Percentiles rank a stretch among this genome's conserved stretches.
These are phyloP conservation scores for Callithrix jacchus DNA, from an alignment of 2,113 vertebrate species.

Conservation along the genomic window DNA sequence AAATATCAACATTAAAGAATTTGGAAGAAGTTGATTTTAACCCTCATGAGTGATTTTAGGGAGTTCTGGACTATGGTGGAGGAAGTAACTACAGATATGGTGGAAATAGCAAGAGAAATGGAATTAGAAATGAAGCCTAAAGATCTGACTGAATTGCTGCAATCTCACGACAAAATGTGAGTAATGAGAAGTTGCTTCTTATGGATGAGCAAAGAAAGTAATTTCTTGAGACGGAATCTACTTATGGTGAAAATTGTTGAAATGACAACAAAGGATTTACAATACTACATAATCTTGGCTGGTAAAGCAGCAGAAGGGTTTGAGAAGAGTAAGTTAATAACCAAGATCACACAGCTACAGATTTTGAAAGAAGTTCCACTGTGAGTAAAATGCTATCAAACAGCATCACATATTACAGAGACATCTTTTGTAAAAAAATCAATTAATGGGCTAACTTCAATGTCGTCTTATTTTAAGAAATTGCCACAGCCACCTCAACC, in stretches of 20 bases:
- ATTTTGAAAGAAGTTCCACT: background rate
- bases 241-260: background rate
- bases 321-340: background rate
- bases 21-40: background rate
- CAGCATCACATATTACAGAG: background rate
- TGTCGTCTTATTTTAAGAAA: background rate
- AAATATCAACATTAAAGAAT: background rate
- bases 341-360: background rate
- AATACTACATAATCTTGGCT: background rate
- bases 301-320: background rate
- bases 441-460: background rate
- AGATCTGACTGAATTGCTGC: background rate
- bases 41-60: background rate
- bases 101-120: background rate
- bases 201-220: background rate
- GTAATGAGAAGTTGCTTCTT: background rate
- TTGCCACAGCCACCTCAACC: background rate
- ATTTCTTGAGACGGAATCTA: background rate
- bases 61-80: background rate
- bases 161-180: background rate
- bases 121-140: background rate
- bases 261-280: background rate
- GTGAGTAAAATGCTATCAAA: background rate
- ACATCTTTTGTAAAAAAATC: background rate
- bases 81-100: background rate